Conservation (phyloP, 2,888 invertebrate species). For the Hypomecis atomaria region DNA sequence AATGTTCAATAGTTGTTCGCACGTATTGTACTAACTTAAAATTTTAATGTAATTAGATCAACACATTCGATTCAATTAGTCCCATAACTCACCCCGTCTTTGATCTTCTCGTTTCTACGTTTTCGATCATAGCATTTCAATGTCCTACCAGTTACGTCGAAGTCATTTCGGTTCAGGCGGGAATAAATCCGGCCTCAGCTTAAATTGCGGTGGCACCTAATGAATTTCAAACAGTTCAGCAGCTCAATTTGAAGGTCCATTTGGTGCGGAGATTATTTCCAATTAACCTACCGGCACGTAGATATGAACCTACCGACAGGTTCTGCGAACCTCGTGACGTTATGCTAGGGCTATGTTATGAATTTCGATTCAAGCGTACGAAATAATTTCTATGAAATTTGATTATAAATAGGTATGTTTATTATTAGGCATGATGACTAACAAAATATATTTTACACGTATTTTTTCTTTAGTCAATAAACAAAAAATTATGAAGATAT, state of each 20-base stretch:
- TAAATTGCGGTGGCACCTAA: slow-evolving; percentile 45
- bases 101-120: slow-evolving; percentile 25
- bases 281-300: slow-evolving; percentile 43
- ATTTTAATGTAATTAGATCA: slow-evolving; percentile 1
- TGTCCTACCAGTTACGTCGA: slow-evolving; percentile 28
- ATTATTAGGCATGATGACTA: no score
- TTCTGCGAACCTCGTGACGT: slow-evolving; percentile 31
- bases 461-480: no score
- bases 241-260: slow-evolving; percentile 49
- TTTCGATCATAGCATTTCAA: slow-evolving; percentile 35
- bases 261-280: slow-evolving; percentile 47
- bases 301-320: slow-evolving; percentile 45
- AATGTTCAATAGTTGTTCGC: no score
- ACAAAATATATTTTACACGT: no score
- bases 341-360: slow-evolving; percentile 19
- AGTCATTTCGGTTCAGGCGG: slow-evolving; percentile 40
- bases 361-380: slow-evolving; percentile 22
- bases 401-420: no score
- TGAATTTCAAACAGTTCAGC: slow-evolving; percentile 49
- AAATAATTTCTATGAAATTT: neutral
- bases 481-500: no score
- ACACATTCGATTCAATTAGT: slow-evolving; percentile 22
- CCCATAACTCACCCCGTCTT: slow-evolving; percentile 16
- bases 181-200: slow-evolving; percentile 45
- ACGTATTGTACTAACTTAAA: neutral